A percentile compares a stretch with the other conserved stretches of the same genome.
Evolutionary conservation across 2,888 invertebrate genomes (phyloP).

Genomic region (Neoaliturus tenellus): DNA sequence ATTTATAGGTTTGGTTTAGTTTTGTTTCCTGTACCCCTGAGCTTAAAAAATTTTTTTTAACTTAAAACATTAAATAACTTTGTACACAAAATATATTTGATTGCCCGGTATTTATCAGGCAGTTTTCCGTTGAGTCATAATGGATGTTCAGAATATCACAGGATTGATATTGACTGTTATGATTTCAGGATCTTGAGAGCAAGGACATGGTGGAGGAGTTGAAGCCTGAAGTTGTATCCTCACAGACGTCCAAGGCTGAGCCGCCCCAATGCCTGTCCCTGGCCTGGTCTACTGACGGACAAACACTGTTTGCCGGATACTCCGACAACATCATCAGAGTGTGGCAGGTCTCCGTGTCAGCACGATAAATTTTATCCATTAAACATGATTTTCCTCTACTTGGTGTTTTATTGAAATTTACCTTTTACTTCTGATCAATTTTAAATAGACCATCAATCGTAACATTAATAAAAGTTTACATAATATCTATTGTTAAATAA

Average conservation of each 20-base stretch:
- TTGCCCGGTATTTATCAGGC: no score
- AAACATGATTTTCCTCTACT: not conserved
- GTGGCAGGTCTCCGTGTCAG: constrained; percentile 97
- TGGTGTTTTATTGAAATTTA: not conserved
- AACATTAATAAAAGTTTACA: no score
- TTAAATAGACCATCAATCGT: no score
- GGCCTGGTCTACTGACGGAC: constrained; percentile 99
- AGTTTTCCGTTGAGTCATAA: no score
- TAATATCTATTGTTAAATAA: no score
- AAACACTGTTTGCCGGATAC: constrained; percentile 99
- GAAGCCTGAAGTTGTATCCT: constrained; percentile 93
- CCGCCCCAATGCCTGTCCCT: constrained; percentile 97
- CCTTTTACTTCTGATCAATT: no score
- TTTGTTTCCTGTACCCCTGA: no score
- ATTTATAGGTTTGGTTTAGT: no score
- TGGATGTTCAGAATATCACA: no score
- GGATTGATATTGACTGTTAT: not conserved
- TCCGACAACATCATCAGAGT: constrained; percentile 98
- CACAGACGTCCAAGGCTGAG: constrained; percentile 85
- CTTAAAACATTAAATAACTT: no score
- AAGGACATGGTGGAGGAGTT: constrained; percentile 99
- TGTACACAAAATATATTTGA: no score
- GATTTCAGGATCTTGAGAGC: constrained; percentile 93
- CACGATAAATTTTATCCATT: constrained; percentile 75
- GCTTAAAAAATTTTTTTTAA: no score